Conservation (phyloP, 2,113 vertebrate genomes). For the Balaeniceps rex region DNA sequence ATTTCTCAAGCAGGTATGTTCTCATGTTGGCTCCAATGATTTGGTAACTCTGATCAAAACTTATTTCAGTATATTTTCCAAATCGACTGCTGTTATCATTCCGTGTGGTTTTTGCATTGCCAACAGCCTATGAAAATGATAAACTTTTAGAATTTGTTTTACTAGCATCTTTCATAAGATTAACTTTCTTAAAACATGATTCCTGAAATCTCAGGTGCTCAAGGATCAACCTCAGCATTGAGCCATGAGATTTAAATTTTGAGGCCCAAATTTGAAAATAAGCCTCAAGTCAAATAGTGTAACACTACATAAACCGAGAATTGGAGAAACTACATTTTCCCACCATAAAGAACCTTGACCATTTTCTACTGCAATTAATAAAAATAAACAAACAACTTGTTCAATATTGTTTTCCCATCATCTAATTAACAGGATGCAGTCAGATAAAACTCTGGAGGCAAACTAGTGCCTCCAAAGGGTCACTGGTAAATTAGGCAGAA, state of each 20-base stretch:
- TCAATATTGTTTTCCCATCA: not conserved
- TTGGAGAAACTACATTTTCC: not conserved
- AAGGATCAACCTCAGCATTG: not conserved
- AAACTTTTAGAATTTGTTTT: not conserved
- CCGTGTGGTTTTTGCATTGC: constrained; percentile 96
- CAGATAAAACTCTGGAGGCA: not conserved
- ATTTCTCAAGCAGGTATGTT: constrained; percentile 96
- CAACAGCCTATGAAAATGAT: constrained; percentile 80
- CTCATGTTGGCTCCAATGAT: constrained; percentile 98
- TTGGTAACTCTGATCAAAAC: constrained; percentile 86
- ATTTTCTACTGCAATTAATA: not conserved
- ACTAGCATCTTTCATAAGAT: not conserved
- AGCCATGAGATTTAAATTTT: not conserved
- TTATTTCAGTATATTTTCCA: constrained; percentile 97
- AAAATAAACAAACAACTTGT: not conserved
- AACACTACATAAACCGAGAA: not conserved
- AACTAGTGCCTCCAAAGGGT: not conserved
- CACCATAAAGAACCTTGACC: not conserved
- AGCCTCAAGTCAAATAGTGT: not conserved
- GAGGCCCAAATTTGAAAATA: not conserved
- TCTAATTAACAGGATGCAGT: not conserved
- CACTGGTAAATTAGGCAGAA: not conserved
- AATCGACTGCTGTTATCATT: constrained; percentile 99
- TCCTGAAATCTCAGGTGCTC: not conserved
- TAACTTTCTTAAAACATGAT: not conserved